Base-by-base conservation (phyloP, 2,113 vertebrate genomes). In the Isichthys henryi region DNA sequence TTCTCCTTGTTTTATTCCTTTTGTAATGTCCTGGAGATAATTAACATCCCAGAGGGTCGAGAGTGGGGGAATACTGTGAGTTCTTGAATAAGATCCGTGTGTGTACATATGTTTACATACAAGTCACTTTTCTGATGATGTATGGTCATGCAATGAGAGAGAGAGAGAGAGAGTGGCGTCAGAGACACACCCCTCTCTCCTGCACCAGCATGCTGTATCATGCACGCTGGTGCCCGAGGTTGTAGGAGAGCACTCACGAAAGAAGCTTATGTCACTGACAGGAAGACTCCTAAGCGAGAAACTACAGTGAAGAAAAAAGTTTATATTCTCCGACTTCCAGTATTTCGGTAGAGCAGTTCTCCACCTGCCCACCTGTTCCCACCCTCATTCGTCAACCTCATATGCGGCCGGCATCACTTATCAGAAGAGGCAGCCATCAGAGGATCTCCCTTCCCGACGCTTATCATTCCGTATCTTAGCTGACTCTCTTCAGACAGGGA, bases 1-100 rank as follows among this genome's bases (percentile, higher is more conserved):
- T 89, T 66, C 43, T 15, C 45, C 84, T 77, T 49, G 58, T 77
- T 83, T 27, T 85, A 15, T 11, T 49, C 31, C 88, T 90, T 90
- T 92, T 91, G 89, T n/a, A 35, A 92, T 89, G 92, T 93, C 92
- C 86, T 88, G 93, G 90, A 88, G 70, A 74, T 88, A 77, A 88
- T 74, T 88, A 74, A 88, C 88, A 88, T 88, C 80, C 66, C 88
- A 66, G 56, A 31, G 56, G n/a, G 15, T 35, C 19, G 49, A 31
- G 70, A n/a, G 52, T 46, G 2, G 19, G 9, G 43, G 17, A 27
- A 13, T 50, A 5, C 45, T 50, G 39, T 21, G 10, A n/a, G 46
- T 48, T 50, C 35, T 48, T 17, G 31, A 77, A 77, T 77, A 77
- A 43, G 15, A 49, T 87, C 49, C 27, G 5, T 35, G 13, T 35